phyloP scores from a whole-genome alignment of 2,888 invertebrate species.

The Epinotia brunnichana region DNA sequence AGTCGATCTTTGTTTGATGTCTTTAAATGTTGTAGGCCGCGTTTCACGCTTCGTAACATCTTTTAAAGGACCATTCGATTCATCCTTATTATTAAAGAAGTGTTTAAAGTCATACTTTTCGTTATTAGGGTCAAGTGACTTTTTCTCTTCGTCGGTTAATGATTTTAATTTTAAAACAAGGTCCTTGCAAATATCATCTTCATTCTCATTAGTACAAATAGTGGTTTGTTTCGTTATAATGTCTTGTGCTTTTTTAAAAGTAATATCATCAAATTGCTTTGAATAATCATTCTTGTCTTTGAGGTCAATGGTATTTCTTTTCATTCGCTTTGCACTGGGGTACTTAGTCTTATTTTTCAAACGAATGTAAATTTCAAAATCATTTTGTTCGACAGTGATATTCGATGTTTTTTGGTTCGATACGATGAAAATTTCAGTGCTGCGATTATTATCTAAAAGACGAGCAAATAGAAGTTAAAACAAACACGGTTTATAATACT shows the following conservation, averaged over 20 bases:
- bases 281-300: conserved; percentile 44
- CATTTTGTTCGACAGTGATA: conserved; percentile 56
- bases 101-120: conserved; percentile 32
- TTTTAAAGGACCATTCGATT: neutral
- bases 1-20: conserved; percentile 47
- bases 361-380: conserved; percentile 60
- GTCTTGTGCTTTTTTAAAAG: conserved; percentile 63
- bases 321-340: conserved; percentile 53
- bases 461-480: neutral
- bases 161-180: conserved; percentile 63
- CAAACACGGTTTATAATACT: neutral
- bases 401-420: conserved; percentile 61
- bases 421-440: conserved; percentile 66
- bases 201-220: conserved; percentile 61
- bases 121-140: conserved; percentile 23
- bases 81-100: conserved; percentile 37
- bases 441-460: conserved; percentile 57
- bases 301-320: conserved; percentile 51
- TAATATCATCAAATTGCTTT: conserved; percentile 57
- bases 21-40: conserved; percentile 46
- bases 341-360: conserved; percentile 59
- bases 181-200: conserved; percentile 65
- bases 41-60: conserved; percentile 58
- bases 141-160: conserved; percentile 49
- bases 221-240: conserved; percentile 66